Conservation (phyloP, 2,113 vertebrate genomes). For the Ploceus nigricollis region DNA sequence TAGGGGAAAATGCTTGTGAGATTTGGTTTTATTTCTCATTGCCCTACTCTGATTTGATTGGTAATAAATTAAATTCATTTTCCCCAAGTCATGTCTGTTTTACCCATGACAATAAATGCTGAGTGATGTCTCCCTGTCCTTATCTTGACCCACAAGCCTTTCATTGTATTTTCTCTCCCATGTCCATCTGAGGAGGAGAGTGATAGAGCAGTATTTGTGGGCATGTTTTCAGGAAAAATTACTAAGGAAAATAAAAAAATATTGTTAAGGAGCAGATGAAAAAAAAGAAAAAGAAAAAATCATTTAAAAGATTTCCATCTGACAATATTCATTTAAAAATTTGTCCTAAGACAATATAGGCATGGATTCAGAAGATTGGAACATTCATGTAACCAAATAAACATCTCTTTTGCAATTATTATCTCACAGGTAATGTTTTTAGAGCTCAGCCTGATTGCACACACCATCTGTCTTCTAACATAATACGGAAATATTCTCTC, state of each 20-base stretch:
- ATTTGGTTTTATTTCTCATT: neutral
- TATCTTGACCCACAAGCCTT: rapidly evolving
- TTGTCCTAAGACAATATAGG: neutral
- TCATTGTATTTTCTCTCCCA: neutral
- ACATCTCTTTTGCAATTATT: neutral
- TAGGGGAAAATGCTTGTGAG: neutral
- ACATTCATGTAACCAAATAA: neutral
- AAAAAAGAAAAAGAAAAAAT: neutral
- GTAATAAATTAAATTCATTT: neutral
- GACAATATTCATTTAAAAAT: rapidly evolving
- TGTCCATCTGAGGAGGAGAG: neutral
- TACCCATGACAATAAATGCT: neutral
- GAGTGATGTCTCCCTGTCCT: too few species aligned
- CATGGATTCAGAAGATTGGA: neutral
- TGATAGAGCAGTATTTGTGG: neutral
- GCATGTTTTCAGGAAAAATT: neutral
- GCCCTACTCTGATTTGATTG: neutral
- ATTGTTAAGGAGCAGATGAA: rapidly evolving
- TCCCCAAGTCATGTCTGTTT: neutral
- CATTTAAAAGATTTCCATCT: neutral
- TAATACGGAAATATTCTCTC: neutral
- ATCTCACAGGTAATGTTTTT: neutral
- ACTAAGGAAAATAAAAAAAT: neutral
- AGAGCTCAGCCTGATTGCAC: neutral
- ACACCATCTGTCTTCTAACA: neutral